These are phyloP conservation scores for Oplegnathus fasciatus DNA, from an alignment of 2,113 vertebrate genomes.

Conservation along the genomic window DNA sequence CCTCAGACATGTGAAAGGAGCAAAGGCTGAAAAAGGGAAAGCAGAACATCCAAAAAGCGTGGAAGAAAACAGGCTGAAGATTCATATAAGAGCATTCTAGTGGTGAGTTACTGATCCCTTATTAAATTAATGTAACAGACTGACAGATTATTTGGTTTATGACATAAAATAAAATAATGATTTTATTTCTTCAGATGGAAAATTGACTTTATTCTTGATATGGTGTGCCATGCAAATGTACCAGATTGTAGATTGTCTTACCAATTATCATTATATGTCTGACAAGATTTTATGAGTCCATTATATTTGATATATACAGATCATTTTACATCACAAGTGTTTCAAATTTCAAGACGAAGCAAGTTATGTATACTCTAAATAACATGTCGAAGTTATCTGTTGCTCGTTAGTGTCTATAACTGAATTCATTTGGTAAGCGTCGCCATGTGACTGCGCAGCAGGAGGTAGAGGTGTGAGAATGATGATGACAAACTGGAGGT, in stretches of 20 bases:
- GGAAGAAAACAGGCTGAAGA: conserved; percentile 36
- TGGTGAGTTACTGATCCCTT: conserved; percentile 56
- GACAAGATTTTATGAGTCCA: not conserved
- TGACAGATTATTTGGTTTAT: not conserved
- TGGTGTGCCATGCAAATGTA: not conserved
- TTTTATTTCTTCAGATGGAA: not conserved
- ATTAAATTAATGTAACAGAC: not conserved
- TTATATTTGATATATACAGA: not conserved
- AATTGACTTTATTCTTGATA: not conserved
- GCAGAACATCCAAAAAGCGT: conserved; percentile 20
- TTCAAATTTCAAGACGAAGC: not conserved
- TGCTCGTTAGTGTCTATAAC: not conserved
- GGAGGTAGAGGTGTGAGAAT: not conserved
- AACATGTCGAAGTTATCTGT: too few species aligned
- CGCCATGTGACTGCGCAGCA: conserved; percentile 2
- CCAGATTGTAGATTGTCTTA: not conserved
- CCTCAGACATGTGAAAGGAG: conserved; percentile 39
- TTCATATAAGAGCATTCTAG: not conserved
- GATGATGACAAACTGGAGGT: not conserved
- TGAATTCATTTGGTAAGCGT: not conserved
- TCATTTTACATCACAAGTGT: not conserved
- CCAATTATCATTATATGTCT: not conserved
- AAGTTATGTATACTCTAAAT: not conserved
- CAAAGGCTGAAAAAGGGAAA: conserved; percentile 21
- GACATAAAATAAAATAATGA: not conserved